Conservation (phyloP, 2,888 invertebrate genomes). For the Drosophila barbarae region DNA sequence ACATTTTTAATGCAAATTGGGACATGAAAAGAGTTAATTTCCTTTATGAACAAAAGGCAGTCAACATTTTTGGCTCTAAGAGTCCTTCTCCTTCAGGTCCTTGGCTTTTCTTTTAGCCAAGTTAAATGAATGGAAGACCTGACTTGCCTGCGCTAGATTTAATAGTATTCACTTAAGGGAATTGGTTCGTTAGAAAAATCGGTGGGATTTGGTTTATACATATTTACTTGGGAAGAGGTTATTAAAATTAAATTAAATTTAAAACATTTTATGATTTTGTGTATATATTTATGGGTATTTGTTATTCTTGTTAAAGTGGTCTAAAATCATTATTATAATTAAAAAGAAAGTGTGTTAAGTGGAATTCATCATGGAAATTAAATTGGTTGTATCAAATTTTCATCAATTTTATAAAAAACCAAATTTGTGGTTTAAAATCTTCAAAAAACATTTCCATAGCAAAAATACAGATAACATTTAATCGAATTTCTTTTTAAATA, state of each 20-base stretch:
- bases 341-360: neutral
- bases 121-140: neutral
- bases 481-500: neutral
- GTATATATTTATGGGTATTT: neutral
- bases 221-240: neutral
- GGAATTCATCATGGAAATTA: neutral
- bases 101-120: conserved; percentile 2
- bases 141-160: conserved; percentile 3
- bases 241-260: neutral
- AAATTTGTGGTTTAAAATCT: neutral
- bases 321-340: neutral
- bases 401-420: neutral
- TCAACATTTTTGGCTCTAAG: conserved; percentile 10
- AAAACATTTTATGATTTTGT: too few species aligned
- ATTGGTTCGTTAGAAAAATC: conserved; percentile 3
- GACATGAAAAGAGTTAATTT: conserved; percentile 44
- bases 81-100: conserved; percentile 8
- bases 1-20: conserved; percentile 48
- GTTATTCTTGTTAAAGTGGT: neutral
- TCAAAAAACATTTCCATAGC: neutral
- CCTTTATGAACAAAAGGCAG: conserved; percentile 46
- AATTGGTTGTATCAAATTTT: neutral
- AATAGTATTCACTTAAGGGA: conserved; percentile 7
- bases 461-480: too few species aligned
- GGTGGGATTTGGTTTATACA: neutral